A percentile compares a stretch with the other conserved stretches of the same genome.
Conservation (phyloP, 2,888 invertebrate genomes). For the Chloromyia formosa region DNA sequence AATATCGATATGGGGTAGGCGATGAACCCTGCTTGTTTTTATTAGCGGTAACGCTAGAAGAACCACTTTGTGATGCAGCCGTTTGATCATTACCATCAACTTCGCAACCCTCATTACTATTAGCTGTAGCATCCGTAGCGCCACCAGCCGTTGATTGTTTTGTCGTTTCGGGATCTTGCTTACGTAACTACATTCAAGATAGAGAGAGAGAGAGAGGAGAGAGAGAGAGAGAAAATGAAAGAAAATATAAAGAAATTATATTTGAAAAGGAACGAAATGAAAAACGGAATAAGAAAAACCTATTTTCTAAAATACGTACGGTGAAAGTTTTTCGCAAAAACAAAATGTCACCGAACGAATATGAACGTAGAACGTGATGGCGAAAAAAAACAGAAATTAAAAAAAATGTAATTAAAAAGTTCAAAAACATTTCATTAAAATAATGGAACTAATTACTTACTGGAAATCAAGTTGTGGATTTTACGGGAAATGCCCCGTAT, state of each 20-base stretch:
- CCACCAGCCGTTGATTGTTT: conserved; percentile 54
- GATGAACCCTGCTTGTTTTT: conserved; percentile 50
- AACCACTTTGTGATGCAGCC: conserved; percentile 43
- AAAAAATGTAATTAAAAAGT: too few species aligned
- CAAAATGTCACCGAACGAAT: neutral
- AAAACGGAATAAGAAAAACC: neutral
- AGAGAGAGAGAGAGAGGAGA: conserved; percentile 39
- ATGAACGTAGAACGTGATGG: too few species aligned
- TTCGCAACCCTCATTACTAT: conserved; percentile 34
- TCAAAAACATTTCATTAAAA: too few species aligned
- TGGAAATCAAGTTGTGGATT: too few species aligned
- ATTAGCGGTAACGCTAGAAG: conserved; percentile 52
- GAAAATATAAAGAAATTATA: neutral
- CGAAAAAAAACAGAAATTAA: too few species aligned
- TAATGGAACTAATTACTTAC: too few species aligned
- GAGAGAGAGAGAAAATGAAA: neutral
- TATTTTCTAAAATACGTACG: too few species aligned
- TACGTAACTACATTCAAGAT: conserved; percentile 57
- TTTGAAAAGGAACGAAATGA: too few species aligned
- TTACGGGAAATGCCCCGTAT: too few species aligned
- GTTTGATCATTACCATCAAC: conserved; percentile 33
- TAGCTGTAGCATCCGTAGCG: conserved; percentile 49
- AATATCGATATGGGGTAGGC: conserved; percentile 67
- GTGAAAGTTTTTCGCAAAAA: too few species aligned
- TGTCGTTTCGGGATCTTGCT: conserved; percentile 56